Conservation (phyloP, 2,113 vertebrate genomes). For the Fulica atra region DNA sequence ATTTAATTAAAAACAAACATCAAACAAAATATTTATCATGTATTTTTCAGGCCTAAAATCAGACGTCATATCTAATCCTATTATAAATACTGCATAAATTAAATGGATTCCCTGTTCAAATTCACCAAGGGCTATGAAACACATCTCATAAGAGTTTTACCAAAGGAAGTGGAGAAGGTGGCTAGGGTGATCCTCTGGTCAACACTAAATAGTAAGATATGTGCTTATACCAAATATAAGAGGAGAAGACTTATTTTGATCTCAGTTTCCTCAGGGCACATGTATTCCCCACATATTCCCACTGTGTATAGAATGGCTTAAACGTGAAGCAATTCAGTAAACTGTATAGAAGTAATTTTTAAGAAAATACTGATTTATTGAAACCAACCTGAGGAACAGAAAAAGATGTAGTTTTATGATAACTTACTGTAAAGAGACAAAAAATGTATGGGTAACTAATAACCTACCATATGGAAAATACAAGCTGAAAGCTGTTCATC, state of each 20-base stretch:
- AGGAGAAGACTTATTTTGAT: neutral
- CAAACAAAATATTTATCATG: neutral
- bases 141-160: neutral
- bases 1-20: neutral
- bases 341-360: neutral
- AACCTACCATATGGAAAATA: rapidly evolving
- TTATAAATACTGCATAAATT: neutral
- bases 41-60: neutral
- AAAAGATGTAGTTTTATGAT: neutral
- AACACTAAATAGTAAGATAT: neutral
- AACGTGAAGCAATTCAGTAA: neutral
- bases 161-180: neutral
- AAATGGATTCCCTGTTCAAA: neutral
- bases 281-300: neutral
- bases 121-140: neutral
- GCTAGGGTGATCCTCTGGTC: neutral
- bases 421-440: neutral
- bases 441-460: neutral
- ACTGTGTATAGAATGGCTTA: neutral
- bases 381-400: neutral
- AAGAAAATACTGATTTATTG: neutral
- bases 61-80: neutral
- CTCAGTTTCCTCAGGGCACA: neutral
- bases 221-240: neutral
- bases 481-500: neutral